Evolutionary conservation across 1,140 invertebrate genomes (phyloP).

Genomic region (Brachionus plicatilis): DNA sequence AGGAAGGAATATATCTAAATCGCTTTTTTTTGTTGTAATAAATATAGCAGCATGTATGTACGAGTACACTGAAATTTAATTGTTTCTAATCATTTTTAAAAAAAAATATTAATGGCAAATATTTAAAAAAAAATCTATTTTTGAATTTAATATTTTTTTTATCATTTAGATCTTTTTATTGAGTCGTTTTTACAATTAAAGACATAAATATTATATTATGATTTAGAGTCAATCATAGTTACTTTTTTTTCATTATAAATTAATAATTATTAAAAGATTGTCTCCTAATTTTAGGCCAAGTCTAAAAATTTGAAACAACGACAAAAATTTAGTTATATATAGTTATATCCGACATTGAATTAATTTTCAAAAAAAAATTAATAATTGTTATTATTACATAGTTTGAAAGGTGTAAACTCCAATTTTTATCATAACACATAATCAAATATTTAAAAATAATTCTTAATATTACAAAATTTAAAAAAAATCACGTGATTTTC

Average conservation of each 20-base stretch:
- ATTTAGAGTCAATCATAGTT: background rate
- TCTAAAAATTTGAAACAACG: background rate
- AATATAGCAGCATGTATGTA: too few species aligned
- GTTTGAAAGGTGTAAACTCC: background rate
- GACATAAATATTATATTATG: background rate
- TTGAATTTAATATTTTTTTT: background rate
- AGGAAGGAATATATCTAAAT: background rate
- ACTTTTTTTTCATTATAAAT: background rate
- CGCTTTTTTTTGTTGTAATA: too few species aligned
- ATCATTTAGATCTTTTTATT: background rate
- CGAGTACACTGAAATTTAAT: too few species aligned
- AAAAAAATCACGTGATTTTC: background rate
- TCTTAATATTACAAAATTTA: background rate
- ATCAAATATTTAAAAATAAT: background rate
- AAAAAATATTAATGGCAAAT: too few species aligned
- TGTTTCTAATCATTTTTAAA: too few species aligned
- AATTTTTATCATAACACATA: background rate
- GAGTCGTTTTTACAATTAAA: background rate
- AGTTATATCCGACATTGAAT: too few species aligned
- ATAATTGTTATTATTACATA: too few species aligned
- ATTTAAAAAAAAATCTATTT: too few species aligned
- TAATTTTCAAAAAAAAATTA: too few species aligned
- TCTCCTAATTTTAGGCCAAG: too few species aligned
- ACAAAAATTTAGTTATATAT: too few species aligned
- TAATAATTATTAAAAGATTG: background rate